Percentiles rank a stretch among this genome's conserved stretches.
These are phyloP conservation scores for Manis pentadactyla DNA, from an alignment of 2,797 vertebrate species.

Conservation along the genomic window DNA sequence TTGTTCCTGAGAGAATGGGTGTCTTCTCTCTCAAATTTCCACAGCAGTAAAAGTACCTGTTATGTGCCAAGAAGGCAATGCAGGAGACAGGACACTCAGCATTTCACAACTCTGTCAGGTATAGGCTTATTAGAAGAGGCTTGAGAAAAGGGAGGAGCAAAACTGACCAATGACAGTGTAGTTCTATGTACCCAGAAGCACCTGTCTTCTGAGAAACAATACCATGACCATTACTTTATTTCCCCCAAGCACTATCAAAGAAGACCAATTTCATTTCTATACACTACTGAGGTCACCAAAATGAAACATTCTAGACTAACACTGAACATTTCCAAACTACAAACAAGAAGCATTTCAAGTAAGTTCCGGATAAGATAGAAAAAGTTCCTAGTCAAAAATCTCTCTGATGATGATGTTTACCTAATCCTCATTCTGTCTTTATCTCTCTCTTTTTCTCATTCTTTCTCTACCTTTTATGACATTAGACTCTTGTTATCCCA, in stretches of 20 bases:
- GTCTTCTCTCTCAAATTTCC: neutral
- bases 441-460: constrained; percentile 18
- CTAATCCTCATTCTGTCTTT: neutral
- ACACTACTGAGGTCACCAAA: constrained; percentile 37
- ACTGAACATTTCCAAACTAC: constrained; percentile 15
- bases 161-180: constrained; percentile 26
- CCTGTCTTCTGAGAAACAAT: constrained; percentile 44
- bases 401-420: constrained; percentile 18
- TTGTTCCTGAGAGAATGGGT: neutral
- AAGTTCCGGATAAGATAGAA: constrained; percentile 11
- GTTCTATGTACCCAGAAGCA: constrained; percentile 39
- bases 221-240: constrained; percentile 64
- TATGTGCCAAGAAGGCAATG: neutral
- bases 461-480: constrained; percentile 33
- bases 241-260: constrained; percentile 59
- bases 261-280: constrained; percentile 33
- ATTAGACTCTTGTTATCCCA: constrained; percentile 17
- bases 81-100: neutral
- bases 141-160: constrained; percentile 27
- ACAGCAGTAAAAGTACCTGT: neutral
- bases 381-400: constrained; percentile 14
- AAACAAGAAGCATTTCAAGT: constrained; percentile 46
- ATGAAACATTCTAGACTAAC: constrained; percentile 30
- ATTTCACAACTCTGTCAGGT: constrained; percentile 35
- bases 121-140: constrained; percentile 40